These are phyloP conservation scores for Cyclopterus lumpus DNA, from an alignment of 2,797 vertebrate genomes.

Conservation along the genomic window DNA sequence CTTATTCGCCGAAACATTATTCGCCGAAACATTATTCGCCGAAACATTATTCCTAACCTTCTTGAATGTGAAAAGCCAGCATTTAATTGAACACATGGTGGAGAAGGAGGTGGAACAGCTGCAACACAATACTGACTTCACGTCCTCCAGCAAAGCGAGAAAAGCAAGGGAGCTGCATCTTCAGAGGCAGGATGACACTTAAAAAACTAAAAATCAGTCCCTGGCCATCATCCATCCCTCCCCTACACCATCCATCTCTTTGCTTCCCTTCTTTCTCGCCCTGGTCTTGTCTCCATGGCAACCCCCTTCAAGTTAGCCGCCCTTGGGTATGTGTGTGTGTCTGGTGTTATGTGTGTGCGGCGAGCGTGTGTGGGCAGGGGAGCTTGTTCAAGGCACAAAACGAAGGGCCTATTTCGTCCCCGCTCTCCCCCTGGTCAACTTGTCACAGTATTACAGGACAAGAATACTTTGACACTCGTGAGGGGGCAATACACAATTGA, in stretches of 20 bases:
- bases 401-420: constrained; percentile 67
- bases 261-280: constrained; percentile 63
- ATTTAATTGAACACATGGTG: constrained; percentile 62
- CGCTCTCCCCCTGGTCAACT: constrained; percentile 65
- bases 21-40: too few relatives aligned
- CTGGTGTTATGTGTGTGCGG: constrained; percentile 42
- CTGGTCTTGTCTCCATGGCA: constrained; percentile 85
- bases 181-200: constrained; percentile 56
- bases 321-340: constrained; percentile 78
- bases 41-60: constrained; percentile 51
- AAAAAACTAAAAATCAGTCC: constrained; percentile 57
- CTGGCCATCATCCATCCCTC: constrained; percentile 69
- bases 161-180: constrained; percentile 41
- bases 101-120: constrained; percentile 39
- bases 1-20: too few relatives aligned
- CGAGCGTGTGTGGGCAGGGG: constrained; percentile 71
- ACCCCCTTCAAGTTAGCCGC: constrained; percentile 82
- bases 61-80: constrained; percentile 51
- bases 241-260: constrained; percentile 64
- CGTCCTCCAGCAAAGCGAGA: constrained; percentile 33
- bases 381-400: constrained; percentile 73
- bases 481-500: constrained; percentile 55
- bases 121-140: constrained; percentile 45
- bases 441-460: constrained; percentile 60
- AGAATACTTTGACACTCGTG: constrained; percentile 34